These are phyloP conservation scores for Meteorus colon DNA, from an alignment of 2,888 invertebrate genomes.

Conservation along the genomic window DNA sequence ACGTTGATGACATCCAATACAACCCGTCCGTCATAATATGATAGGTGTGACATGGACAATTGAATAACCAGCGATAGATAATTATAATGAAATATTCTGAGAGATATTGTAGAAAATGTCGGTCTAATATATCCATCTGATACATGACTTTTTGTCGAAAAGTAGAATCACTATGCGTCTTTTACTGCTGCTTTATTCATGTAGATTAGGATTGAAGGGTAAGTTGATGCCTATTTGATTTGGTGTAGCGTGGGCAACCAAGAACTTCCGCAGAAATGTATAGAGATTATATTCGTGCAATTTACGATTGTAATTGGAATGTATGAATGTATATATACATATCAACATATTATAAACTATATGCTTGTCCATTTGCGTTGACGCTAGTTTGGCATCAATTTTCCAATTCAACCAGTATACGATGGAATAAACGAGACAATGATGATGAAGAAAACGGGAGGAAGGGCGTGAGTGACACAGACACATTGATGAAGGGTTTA, in stretches of 20 bases:
- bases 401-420: constrained; percentile 32
- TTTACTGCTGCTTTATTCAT: background rate
- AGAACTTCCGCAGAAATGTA: constrained; percentile 64
- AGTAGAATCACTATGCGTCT: no score
- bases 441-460: background rate
- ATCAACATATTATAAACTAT: background rate
- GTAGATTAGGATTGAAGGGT: background rate
- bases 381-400: constrained; percentile 29
- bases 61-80: background rate
- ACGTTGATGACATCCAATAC: background rate
- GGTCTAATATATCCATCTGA: no score
- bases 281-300: constrained; percentile 37
- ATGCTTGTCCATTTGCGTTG: background rate
- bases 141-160: no score
- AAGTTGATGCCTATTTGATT: background rate
- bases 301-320: background rate
- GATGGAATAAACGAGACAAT: background rate
- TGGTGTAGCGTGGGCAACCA: constrained; percentile 56
- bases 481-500: background rate
- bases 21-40: background rate
- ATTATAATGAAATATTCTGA: background rate
- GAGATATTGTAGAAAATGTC: background rate
- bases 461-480: background rate
- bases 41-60: background rate
- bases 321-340: background rate